Base-by-base conservation (phyloP, 2,888 invertebrate species). In the Dusona sp. region DNA sequence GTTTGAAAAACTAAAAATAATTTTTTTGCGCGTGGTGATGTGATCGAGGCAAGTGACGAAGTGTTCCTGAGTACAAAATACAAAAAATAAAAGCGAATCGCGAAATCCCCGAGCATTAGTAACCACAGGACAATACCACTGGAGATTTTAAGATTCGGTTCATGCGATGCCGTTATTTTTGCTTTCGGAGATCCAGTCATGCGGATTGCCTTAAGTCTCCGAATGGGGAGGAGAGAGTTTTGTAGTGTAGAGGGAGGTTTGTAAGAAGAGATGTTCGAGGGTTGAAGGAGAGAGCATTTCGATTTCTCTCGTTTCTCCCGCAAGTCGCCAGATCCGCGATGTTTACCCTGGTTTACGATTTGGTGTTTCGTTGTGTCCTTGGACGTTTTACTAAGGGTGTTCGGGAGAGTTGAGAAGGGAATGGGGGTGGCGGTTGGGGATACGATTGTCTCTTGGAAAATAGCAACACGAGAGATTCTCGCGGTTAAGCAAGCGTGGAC, bases 371-470 rank as follows among this genome's bases (percentile, higher is more conserved):
- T 90, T 90, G 89, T 86, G 89, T 84, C 79, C 74, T 74, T 74
- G 84, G 81, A 79, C 68, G 78, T 74, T 80, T 73, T 25, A 38
- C 33, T 9, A 22, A 38, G 70, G 51, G 64, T 70, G 67, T 70
- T 33, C 64, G 72, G 36, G 51, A 42, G 73, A 48, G 65, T 38
- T 67, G 68, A 64, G 83, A 84, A 54, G 85, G 82, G 81, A 81
- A 74, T 79, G 85, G 79, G 77, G 73, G 79, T 64, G 79, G 42
- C 57, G 67, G 45, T 51, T 61, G 78, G 33, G 78, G 74, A 64
- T 68, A 29, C 86, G 84, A 87, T 87, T 87, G 86, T 92, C 91
- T 92, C 91, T 91, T 90, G 90, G 92, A 92, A 92, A 93, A 92
- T 92, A 92, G 92, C 92, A 90, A 91, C 88, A 90, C 89, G 88